Evolutionary conservation across 2,888 invertebrate genomes (phyloP), one percentile per base, ranked within the genome.

Genomic region (Troides oblongomaculatus): DNA sequence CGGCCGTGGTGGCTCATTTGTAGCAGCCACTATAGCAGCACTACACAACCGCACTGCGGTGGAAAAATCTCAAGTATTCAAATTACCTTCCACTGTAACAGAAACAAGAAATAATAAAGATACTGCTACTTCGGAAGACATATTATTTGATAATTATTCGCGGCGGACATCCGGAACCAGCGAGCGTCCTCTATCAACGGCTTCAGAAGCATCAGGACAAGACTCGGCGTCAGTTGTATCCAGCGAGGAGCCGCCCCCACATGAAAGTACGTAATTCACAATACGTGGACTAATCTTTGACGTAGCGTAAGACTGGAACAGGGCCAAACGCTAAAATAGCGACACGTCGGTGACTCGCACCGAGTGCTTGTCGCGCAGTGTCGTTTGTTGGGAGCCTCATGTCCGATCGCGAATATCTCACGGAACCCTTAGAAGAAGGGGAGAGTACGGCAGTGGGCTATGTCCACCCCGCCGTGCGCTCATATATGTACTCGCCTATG

Each of bases 1-100:
- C 87, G 89, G 92, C 87, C 92, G 93, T 83, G 92, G 88, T 84
- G 93, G 93, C 84, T 92, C 94, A 81, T 90, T 94, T 75, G 95
- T 95, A 73, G 94, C 95, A 72, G 94, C 94, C 82, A 89, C 90
- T 83, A 90, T 89, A 81, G 92, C 90, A 76, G 87, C 88, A 77
- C 84, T 90, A 78, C 89, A 90, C 88, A 88, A 87, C 81, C 90
- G 90, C 72, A 81, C 85, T 75, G 83, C 83, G 74, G 83, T 79
- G 75, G 85, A 84, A 73, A 89, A 90, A 81, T 76, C 81, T 77
- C 85, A 81, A 71, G 73, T 83, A 76, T 73, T 83, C 80, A 88
- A 87, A 83, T 76, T 84, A 78, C 87, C 85, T 74, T 79, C 82
- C 77, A 77, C 81, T 75, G 77, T 79, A 76, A 80, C 74, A 71